phyloP scores from a whole-genome alignment of 1,140 invertebrate species.

The Danaus melanippus region DNA sequence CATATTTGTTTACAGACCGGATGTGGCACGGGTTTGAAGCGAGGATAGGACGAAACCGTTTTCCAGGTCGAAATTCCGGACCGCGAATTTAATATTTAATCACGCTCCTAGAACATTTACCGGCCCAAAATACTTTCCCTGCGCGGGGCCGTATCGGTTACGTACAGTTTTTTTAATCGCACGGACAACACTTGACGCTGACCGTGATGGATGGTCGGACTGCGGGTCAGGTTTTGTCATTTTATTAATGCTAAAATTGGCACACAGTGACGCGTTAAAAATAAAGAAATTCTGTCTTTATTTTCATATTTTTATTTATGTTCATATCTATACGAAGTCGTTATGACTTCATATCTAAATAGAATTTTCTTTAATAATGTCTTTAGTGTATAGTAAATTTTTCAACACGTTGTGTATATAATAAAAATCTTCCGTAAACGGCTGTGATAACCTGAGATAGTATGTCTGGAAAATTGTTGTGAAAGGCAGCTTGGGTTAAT shows the following conservation, averaged over 20 bases:
- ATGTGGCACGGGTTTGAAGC: slow-evolving; percentile 28
- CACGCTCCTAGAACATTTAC: slow-evolving; percentile 69
- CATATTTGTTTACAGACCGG: slow-evolving; percentile 28
- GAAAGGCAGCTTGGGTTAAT: slow-evolving; percentile 58
- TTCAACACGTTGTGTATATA: neutral
- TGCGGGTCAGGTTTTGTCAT: slow-evolving; percentile 67
- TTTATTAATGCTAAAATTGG: slow-evolving; percentile 72
- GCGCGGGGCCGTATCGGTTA: slow-evolving; percentile 47
- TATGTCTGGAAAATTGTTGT: slow-evolving; percentile 37
- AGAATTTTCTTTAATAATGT: neutral
- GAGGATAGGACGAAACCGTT: slow-evolving; percentile 24
- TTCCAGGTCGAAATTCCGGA: slow-evolving; percentile 65
- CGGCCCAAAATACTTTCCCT: slow-evolving; percentile 49
- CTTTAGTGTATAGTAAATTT: neutral
- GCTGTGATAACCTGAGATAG: neutral
- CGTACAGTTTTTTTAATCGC: slow-evolving; percentile 67
- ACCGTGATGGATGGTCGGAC: slow-evolving; percentile 59
- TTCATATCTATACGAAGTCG: neutral
- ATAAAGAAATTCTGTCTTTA: slow-evolving; percentile 5
- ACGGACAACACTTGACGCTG: slow-evolving; percentile 60
- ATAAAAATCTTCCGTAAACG: neutral
- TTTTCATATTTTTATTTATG: slow-evolving; percentile 2
- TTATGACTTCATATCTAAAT: slow-evolving; percentile 1
- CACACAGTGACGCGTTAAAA: slow-evolving; percentile 56
- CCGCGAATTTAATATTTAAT: slow-evolving; percentile 70